Conservation (phyloP, 2,797 vertebrate species). For the Chrysolophus pictus region DNA sequence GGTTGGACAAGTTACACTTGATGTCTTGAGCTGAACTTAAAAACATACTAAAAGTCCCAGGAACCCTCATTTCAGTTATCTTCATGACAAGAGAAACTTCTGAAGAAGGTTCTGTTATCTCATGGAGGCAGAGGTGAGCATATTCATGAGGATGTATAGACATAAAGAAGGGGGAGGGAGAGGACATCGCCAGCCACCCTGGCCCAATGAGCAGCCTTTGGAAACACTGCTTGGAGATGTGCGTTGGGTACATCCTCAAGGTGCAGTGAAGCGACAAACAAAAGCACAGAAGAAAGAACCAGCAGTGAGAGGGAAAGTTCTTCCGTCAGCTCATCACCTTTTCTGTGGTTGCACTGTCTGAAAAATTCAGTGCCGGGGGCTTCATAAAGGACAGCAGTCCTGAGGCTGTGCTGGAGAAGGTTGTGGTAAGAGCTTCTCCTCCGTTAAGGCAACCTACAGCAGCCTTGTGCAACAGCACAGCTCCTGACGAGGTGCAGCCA, state of each 20-base stretch:
- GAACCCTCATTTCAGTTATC: neutral
- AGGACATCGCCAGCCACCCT: neutral
- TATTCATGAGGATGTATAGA: accelerated
- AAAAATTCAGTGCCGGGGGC: neutral
- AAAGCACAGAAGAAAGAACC: neutral
- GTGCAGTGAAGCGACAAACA: neutral
- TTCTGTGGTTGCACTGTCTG: neutral
- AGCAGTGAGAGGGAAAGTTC: neutral
- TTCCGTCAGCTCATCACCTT: neutral
- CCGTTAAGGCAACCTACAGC: conserved; percentile 38
- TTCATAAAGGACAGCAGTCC: conserved; percentile 45
- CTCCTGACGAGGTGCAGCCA: conserved; percentile 39
- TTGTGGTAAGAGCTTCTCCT: conserved; percentile 24
- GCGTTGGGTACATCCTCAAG: accelerated
- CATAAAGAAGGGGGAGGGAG: neutral
- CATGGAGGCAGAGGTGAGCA: neutral
- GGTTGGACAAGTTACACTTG: neutral
- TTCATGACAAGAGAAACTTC: neutral
- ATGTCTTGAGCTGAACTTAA: neutral
- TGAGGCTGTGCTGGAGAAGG: conserved; percentile 20
- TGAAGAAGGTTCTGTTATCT: neutral
- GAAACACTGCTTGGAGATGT: neutral
- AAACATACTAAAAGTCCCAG: neutral
- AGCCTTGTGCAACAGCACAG: conserved; percentile 12
- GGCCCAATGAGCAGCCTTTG: neutral